Conservation (phyloP, 2,888 invertebrate species). For the Tromatobia lineatoria region DNA sequence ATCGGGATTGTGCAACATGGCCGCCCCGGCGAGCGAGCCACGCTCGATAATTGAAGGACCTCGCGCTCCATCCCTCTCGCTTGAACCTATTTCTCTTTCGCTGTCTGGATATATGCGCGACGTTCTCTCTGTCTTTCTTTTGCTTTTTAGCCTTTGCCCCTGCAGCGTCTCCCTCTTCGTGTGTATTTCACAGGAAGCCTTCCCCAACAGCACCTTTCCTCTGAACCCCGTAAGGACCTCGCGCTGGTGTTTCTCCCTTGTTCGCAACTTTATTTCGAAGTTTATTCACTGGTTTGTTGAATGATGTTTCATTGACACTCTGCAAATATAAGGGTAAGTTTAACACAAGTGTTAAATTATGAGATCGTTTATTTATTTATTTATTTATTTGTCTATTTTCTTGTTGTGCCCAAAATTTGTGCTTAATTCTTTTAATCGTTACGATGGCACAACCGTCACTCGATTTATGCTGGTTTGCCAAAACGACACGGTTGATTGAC, state of each 20-base stretch:
- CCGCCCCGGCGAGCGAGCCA: constrained; percentile 78
- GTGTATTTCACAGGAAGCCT: background rate
- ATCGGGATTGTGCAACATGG: constrained; percentile 83
- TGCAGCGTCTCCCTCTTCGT: constrained; percentile 43
- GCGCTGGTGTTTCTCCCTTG: constrained; percentile 37
- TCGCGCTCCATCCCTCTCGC: constrained; percentile 65
- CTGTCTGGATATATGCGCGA: constrained; percentile 17
- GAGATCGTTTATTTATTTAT: no score
- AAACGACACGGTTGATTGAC: no score
- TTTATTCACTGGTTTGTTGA: background rate
- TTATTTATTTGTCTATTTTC: no score
- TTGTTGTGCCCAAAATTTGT: no score
- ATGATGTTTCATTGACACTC: background rate
- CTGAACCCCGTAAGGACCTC: constrained; percentile 28
- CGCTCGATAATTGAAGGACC: constrained; percentile 83
- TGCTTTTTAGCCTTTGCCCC: constrained; percentile 48
- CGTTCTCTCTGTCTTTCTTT: constrained; percentile 63
- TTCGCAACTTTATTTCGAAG: constrained; percentile 14
- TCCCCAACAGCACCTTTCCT: constrained; percentile 5
- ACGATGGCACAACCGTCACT: no score
- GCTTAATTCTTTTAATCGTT: no score
- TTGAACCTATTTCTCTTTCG: constrained; percentile 59
- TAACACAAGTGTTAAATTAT: no score
- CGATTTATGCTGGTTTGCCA: no score
- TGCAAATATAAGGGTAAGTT: background rate